Conservation (phyloP, 2,888 invertebrate species). For the Tyria jacobaeae region DNA sequence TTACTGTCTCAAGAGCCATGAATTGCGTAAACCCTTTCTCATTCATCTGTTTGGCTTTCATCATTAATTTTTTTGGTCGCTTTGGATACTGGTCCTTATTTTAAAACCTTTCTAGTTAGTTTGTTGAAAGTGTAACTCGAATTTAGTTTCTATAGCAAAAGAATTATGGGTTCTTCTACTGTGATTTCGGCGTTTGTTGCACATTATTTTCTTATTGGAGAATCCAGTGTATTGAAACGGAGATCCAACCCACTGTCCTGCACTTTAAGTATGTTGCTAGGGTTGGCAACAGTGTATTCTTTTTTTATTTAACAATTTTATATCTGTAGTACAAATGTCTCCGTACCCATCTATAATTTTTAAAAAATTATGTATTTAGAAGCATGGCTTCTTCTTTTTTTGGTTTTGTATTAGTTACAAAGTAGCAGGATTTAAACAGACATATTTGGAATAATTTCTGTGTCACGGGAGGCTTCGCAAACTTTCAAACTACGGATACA, state of each 20-base stretch:
- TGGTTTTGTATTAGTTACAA: no score
- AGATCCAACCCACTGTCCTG: constrained; percentile 69
- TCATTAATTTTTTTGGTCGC: constrained; percentile 66
- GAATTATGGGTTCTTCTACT: constrained; percentile 52
- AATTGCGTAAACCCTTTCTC: constrained; percentile 61
- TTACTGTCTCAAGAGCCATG: constrained; percentile 31
- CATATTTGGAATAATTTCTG: no score
- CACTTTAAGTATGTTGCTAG: constrained; percentile 66
- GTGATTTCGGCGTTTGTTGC: constrained; percentile 37
- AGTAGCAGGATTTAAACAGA: no score
- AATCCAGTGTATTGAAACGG: constrained; percentile 65
- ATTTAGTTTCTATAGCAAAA: constrained; percentile 51
- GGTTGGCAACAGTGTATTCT: constrained; percentile 48
- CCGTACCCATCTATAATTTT: not conserved
- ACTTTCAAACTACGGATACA: no score
- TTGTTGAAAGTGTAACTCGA: constrained; percentile 48
- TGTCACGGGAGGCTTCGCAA: no score
- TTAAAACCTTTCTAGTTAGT: constrained; percentile 54
- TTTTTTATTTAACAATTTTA: not conserved
- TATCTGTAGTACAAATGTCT: not conserved
- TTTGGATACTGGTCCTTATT: constrained; percentile 33
- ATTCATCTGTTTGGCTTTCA: constrained; percentile 52
- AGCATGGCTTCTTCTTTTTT: no score
- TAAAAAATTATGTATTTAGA: not conserved
- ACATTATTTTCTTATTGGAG: constrained; percentile 57